Evolutionary conservation across 2,888 invertebrate genomes (phyloP).

Genomic region (Morpho deidamia): DNA sequence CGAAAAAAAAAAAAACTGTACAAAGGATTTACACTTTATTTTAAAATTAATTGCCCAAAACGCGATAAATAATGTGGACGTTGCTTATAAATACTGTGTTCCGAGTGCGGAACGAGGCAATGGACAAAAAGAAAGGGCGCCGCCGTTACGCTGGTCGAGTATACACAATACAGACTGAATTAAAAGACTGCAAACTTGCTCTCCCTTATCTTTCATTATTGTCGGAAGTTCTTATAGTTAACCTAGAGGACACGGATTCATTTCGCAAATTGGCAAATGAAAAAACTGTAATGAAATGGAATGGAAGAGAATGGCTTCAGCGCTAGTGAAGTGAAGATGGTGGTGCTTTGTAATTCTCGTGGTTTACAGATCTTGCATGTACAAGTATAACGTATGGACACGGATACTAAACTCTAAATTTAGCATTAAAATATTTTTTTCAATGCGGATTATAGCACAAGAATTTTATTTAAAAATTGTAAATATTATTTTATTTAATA

Average conservation of each 20-base stretch:
- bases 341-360: no score
- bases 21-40: slow-evolving; percentile 31
- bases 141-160: slow-evolving; percentile 55
- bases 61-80: slow-evolving; percentile 64
- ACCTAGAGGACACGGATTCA: slow-evolving; percentile 37
- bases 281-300: slow-evolving; percentile 31
- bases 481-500: no score
- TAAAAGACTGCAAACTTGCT: slow-evolving; percentile 59
- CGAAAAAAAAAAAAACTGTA: no score
- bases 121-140: slow-evolving; percentile 50
- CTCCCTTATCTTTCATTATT: slow-evolving; percentile 59
- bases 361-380: no score
- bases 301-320: slow-evolving; percentile 15
- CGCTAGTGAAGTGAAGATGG: no score
- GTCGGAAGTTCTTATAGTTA: slow-evolving; percentile 45
- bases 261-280: slow-evolving; percentile 28
- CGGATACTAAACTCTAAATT: no score
- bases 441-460: no score
- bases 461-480: no score
- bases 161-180: slow-evolving; percentile 49
- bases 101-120: slow-evolving; percentile 52
- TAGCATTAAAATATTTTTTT: no score
- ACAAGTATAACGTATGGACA: no score
- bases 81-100: slow-evolving; percentile 61
- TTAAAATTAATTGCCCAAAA: slow-evolving; percentile 66